Evolutionary conservation across 2,888 invertebrate genomes (phyloP).

Genomic region (Mesochorus sp.): DNA sequence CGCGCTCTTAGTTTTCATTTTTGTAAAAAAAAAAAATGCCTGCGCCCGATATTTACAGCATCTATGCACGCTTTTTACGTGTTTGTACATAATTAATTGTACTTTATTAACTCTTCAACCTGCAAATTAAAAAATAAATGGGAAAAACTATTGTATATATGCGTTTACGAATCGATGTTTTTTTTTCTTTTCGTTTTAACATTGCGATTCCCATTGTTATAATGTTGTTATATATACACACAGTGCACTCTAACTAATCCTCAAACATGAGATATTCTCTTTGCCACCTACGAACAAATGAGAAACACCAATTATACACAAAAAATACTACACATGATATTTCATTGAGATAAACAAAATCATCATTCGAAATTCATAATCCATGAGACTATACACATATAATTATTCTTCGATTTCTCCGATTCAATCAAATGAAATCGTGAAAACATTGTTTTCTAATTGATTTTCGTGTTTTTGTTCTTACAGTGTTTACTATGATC

Average conservation of each 20-base stretch:
- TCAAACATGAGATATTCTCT: no score
- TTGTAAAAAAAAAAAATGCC: conserved; percentile 18
- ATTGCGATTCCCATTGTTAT: no score
- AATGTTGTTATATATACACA: no score
- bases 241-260: conserved; percentile 14
- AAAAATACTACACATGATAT: background rate
- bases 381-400: no score
- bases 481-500: conserved; percentile 97
- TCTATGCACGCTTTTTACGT: conserved; percentile 66
- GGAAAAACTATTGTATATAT: conserved; percentile 7
- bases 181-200: no score
- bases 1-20: conserved; percentile 55
- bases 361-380: no score
- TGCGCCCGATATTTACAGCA: conserved; percentile 67
- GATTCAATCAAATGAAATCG: background rate
- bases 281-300: no score
- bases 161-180: background rate
- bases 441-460: no score
- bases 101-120: conserved; percentile 37
- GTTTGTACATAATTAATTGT: conserved; percentile 38
- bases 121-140: conserved; percentile 10
- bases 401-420: background rate
- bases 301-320: conserved; percentile 30
- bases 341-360: background rate
- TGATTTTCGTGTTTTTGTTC: conserved; percentile 65